phyloP scores from a whole-genome alignment of 2,888 invertebrate species.

The Leptinotarsa tumamoca region DNA sequence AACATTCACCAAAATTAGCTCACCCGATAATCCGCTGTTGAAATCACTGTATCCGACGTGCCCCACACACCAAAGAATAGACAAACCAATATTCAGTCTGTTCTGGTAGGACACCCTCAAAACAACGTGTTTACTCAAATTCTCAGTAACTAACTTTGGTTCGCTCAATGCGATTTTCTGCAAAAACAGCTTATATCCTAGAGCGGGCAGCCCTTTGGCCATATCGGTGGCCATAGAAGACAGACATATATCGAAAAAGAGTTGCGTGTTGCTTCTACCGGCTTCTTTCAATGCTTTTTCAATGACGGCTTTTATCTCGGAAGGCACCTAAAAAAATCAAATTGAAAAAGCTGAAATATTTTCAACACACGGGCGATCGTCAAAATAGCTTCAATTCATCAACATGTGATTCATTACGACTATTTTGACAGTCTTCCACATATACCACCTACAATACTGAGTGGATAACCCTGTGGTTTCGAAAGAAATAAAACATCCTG shows the following conservation, averaged over 20 bases:
- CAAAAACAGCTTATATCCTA: conserved; percentile 79
- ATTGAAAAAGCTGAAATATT: too few species aligned
- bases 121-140: conserved; percentile 73
- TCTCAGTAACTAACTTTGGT: conserved; percentile 74
- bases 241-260: conserved; percentile 79
- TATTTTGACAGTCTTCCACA: conserved; percentile 21
- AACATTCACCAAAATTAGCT: not conserved
- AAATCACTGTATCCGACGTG: conserved; percentile 78
- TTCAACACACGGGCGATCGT: too few species aligned
- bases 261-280: conserved; percentile 73
- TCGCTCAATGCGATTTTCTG: conserved; percentile 77
- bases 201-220: conserved; percentile 74
- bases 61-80: conserved; percentile 82
- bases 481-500: conserved; percentile 73
- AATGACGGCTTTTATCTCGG: conserved; percentile 62
- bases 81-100: conserved; percentile 77
- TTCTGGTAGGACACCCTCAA: conserved; percentile 83
- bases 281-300: conserved; percentile 71
- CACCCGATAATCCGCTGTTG: conserved; percentile 76
- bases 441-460: conserved; percentile 63
- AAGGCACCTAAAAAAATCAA: conserved; percentile 54
- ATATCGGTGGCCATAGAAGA: conserved; percentile 80
- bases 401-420: too few species aligned
- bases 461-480: conserved; percentile 71
- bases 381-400: too few species aligned